Evolutionary conservation across 2,888 invertebrate genomes (phyloP), one percentile per base, ranked within the genome.

Genomic region (Tetragonula carbonaria): DNA sequence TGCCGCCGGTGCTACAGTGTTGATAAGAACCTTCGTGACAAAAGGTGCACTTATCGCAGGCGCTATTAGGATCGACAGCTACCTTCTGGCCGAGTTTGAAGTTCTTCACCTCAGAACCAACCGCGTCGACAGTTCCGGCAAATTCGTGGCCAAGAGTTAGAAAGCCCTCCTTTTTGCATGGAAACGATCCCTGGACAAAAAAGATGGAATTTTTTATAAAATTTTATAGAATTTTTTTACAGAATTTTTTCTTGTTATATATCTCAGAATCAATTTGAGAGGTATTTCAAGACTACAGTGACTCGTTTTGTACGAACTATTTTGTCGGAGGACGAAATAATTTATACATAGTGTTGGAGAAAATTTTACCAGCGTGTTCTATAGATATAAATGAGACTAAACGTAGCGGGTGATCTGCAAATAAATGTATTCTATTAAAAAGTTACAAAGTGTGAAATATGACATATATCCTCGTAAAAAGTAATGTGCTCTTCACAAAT

Each of bases 91-190:
- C 97, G 6, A 95, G 94, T 92, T 96, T 96, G 87, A 96, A 95
- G 71, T 93, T 93, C 2, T 87, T 94, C 3, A 97, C 96, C 0
- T 94, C 94, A n/a, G 95, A 92, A 2, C 97, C 97, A 1, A 96
- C 95, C 0, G 95, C 95, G 55, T 95, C 94, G 0, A 97, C 95
- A 0, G 95, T 94, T 0, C 97, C 97, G 55, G 96, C 96, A 92
- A 97, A 97, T 94, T 97, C 97, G 82, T 97, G 97, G 0, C 97
- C 97, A 4, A 97, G 92, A 0, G 96, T 95, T 0, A 97, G 91
- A 0, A 96, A 95, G 0, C 95, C 95, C 3, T 95, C 94, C 66
- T 95, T 95, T 45, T 92, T 94, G n/a, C 96, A 96, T 2, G 97
- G 96, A 90, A 97, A 97, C 87, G 96, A 95, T 0, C 97, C 97